These are phyloP conservation scores for Hemicrepidius hirtus DNA, from an alignment of 2,888 invertebrate species.

Conservation along the genomic window DNA sequence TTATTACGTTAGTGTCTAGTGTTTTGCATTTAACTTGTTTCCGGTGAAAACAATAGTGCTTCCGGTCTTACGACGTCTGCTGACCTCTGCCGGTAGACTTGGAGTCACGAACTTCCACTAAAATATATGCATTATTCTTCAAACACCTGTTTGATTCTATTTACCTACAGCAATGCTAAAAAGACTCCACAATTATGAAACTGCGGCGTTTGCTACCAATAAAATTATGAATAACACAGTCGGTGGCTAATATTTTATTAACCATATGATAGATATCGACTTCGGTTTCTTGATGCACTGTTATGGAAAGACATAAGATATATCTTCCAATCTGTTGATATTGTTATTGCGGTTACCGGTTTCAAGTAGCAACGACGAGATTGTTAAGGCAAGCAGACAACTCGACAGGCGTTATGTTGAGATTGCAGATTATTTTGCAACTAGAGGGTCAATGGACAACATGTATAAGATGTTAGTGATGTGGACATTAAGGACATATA, in stretches of 20 bases:
- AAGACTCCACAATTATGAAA: neutral
- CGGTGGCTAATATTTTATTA: neutral
- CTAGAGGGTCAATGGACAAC: constrained; percentile 61
- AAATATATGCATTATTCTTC: constrained; percentile 43
- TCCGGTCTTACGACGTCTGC: constrained; percentile 51
- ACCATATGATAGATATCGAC: neutral
- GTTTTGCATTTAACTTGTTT: constrained; percentile 48
- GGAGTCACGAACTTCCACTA: constrained; percentile 51
- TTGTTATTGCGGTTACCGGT: constrained; percentile 38
- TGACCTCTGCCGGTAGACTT: constrained; percentile 47
- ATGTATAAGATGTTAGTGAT: constrained; percentile 52
- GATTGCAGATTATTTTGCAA: constrained; percentile 62
- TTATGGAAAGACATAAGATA: constrained; percentile 22
- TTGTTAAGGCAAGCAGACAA: constrained; percentile 46
- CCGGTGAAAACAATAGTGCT: constrained; percentile 52
- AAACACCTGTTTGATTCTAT: constrained; percentile 52
- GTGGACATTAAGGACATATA: constrained; percentile 40
- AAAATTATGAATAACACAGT: neutral
- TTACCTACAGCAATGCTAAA: constrained; percentile 6
- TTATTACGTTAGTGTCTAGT: constrained; percentile 44
- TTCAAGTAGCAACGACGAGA: constrained; percentile 47
- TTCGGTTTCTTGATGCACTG: neutral
- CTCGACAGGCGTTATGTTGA: constrained; percentile 60
- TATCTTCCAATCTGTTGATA: constrained; percentile 31
- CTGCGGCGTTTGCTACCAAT: neutral